These are phyloP conservation scores for Pteromalus puparum DNA, from an alignment of 1,140 invertebrate species.

Conservation along the genomic window DNA sequence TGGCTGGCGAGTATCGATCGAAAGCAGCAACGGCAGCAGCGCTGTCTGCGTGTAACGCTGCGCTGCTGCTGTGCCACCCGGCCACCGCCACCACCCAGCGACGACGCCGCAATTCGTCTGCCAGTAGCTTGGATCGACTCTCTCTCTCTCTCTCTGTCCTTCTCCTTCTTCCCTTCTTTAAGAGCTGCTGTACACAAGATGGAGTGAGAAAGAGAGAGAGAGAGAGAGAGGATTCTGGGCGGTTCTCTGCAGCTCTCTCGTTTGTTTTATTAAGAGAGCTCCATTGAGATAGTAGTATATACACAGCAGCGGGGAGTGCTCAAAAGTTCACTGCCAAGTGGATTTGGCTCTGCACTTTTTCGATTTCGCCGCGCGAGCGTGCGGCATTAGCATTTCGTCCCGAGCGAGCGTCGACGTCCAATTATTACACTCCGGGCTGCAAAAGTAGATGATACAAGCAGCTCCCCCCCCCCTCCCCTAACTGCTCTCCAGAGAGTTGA, in stretches of 20 bases:
- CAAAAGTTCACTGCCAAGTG: neutral
- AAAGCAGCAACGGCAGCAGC: conserved; percentile 55
- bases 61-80: conserved; percentile 29
- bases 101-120: conserved; percentile 60
- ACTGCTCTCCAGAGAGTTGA: neutral
- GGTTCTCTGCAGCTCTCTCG: no score
- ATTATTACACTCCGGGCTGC: neutral
- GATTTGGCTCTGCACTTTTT: neutral
- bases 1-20: conserved; percentile 63
- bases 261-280: neutral
- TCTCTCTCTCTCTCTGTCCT: neutral
- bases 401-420: neutral
- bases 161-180: conserved; percentile 5
- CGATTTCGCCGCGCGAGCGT: neutral
- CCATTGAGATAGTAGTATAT: no score
- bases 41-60: conserved; percentile 46
- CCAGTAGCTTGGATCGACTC: conserved; percentile 18
- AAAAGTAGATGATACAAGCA: neutral
- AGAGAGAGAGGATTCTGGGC: neutral
- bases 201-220: neutral
- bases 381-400: no score
- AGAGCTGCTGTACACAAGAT: neutral
- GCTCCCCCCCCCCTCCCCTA: neutral
- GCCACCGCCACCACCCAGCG: conserved; percentile 48
- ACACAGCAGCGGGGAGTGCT: no score